Evolutionary conservation across 2,888 invertebrate species (phyloP), one percentile per base, ranked within the genome.

Genomic region (Lasiommata megera): DNA sequence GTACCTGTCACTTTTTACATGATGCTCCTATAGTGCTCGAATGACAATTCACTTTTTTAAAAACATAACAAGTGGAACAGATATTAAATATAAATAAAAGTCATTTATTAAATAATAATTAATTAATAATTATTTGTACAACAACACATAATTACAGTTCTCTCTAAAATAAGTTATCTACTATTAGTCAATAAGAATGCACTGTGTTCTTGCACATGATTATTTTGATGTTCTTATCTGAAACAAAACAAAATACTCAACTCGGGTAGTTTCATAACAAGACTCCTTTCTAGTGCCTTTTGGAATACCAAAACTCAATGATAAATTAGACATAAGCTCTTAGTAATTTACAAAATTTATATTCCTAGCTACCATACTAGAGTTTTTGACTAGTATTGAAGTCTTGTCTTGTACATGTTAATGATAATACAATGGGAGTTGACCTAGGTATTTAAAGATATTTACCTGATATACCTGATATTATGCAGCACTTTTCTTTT

Each of bases 81-180:
- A 16, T 12, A 11, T 16, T 16, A 31, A n/a, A 36, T 9, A 16
- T 14, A 43, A 46, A 61, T 64, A 74, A 73, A 74, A 68, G 66
- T 70, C 79, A 73, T 74, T 72, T 76, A 40, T 40, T 51, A 51
- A 51, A 29, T 51, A 51, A 51, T 79, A 74, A 72, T 79, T 73
- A 54, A 38, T 36, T 79, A 74, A 72, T 79, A 73, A 54, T 80
- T 77, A 80, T 82, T 85, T 86, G 71, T 84, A 85, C 82, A 85
- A 64, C 60, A 71, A 72, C 65, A 79, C 74, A 80, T 81, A 83
- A 80, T 78, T 76, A 80, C 73, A 78, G 74, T 74, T 80, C 74
- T 73, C 62, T 79, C 80, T 81, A 82, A n/a, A 80, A 80, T 69
- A 71, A 72, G 67, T 69, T 71, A 71, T 76, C 80, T 84, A 81